These are phyloP conservation scores for Macroteleia sp. DNA, from an alignment of 2,888 invertebrate genomes.

Conservation along the genomic window DNA sequence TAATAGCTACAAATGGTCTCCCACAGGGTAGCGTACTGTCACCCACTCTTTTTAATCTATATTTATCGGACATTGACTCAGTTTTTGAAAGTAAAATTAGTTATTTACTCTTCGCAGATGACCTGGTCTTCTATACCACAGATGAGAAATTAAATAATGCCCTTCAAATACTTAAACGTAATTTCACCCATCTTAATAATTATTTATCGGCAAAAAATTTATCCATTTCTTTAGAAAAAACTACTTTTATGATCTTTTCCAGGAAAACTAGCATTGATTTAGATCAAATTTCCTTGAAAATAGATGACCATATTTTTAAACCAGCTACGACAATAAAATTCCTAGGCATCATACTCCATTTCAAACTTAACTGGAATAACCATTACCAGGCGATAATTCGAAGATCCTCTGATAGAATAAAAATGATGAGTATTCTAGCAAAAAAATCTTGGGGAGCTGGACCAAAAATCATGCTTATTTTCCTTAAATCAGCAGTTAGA, in stretches of 20 bases:
- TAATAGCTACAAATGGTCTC: conserved; percentile 4
- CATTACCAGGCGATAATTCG: too few relatives aligned
- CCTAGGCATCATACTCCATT: conserved; percentile 3
- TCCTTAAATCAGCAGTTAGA: conserved; percentile 10
- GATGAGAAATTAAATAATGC: not conserved
- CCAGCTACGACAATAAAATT: not conserved
- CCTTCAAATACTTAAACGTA: not conserved
- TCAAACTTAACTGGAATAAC: conserved; percentile 5
- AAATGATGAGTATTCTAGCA: not conserved
- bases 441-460: conserved; percentile 30
- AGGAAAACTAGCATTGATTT: not conserved
- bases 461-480: conserved; percentile 19
- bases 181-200: not conserved
- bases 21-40: conserved; percentile 22
- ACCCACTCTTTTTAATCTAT: conserved; percentile 19
- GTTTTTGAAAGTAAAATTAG: not conserved
- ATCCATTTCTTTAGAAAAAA: not conserved
- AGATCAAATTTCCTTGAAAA: not conserved
- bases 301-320: not conserved
- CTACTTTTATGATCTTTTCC: conserved; percentile 4
- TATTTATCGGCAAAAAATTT: not conserved
- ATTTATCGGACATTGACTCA: not conserved
- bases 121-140: not conserved
- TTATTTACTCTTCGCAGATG: conserved; percentile 1
- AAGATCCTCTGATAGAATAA: too few relatives aligned